phyloP scores from a whole-genome alignment of 2,888 invertebrate genomes.

The Caenorhabditis uteleia region DNA sequence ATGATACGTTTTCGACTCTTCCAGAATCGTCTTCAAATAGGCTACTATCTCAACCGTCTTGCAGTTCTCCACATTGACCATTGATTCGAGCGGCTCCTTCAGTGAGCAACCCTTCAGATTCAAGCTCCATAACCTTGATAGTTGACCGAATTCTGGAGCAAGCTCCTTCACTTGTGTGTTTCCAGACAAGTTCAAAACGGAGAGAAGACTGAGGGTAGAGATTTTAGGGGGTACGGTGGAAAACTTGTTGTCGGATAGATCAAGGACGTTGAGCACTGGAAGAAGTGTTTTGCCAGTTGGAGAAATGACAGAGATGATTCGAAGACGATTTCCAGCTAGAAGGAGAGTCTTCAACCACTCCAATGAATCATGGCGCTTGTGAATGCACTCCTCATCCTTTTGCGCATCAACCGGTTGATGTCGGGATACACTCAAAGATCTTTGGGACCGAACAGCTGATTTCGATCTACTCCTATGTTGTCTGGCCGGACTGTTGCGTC shows the following conservation, averaged over 20 bases:
- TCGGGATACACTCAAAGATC: slow-evolving; percentile 64
- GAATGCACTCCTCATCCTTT: slow-evolving; percentile 56
- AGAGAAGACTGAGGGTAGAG: slow-evolving; percentile 84
- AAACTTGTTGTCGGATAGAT: slow-evolving; percentile 86
- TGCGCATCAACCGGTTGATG: slow-evolving; percentile 36
- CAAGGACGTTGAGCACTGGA: slow-evolving; percentile 91
- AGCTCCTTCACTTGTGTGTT: slow-evolving; percentile 76
- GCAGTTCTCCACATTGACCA: slow-evolving; percentile 88
- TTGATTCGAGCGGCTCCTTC: slow-evolving; percentile 83
- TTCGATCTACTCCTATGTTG: slow-evolving; percentile 63
- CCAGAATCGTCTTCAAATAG: slow-evolving; percentile 81
- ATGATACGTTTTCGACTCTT: slow-evolving; percentile 84
- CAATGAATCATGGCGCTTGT: slow-evolving; percentile 78
- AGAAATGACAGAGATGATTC: slow-evolving; percentile 74
- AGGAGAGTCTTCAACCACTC: slow-evolving; percentile 83
- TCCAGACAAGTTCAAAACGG: slow-evolving; percentile 90
- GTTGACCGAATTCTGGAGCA: slow-evolving; percentile 87
- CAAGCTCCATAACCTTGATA: slow-evolving; percentile 87
- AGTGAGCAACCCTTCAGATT: slow-evolving; percentile 85
- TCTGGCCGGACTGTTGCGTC: slow-evolving; percentile 43
- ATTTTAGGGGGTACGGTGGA: slow-evolving; percentile 82
- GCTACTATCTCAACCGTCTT: slow-evolving; percentile 91
- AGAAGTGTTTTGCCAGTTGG: slow-evolving; percentile 10
- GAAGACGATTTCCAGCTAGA: slow-evolving; percentile 84
- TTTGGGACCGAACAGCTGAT: slow-evolving; percentile 66